Evolutionary conservation across 2,113 vertebrate genomes (phyloP).

Genomic region (Fregata magnificens): DNA sequence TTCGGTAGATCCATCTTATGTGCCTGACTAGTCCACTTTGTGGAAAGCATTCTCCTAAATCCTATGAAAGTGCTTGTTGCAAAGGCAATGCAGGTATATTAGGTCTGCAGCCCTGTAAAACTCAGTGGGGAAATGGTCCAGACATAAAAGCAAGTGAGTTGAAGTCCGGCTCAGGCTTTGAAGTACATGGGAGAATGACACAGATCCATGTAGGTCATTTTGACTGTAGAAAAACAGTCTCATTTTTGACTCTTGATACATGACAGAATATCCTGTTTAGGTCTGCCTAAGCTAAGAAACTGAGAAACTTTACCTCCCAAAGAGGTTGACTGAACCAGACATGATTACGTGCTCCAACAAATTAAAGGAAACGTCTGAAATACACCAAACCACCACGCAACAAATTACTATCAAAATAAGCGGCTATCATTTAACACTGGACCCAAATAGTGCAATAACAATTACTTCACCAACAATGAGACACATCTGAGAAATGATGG

Average conservation of each 20-base stretch:
- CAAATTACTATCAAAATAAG: neutral
- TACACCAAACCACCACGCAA: neutral
- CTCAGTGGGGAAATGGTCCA: neutral
- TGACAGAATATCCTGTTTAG: neutral
- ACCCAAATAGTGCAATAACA: neutral
- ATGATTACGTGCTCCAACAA: neutral
- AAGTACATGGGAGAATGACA: neutral
- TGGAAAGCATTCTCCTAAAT: neutral
- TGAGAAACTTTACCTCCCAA: neutral
- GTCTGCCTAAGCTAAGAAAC: neutral
- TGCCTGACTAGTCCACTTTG: neutral
- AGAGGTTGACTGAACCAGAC: neutral
- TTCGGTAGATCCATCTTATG: neutral
- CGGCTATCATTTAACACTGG: neutral
- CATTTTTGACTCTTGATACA: neutral
- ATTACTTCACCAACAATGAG: neutral
- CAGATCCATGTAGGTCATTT: neutral
- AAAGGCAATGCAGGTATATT: neutral
- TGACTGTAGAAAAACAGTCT: neutral
- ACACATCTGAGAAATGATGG: neutral
- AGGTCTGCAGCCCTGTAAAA: neutral
- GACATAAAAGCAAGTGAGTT: neutral
- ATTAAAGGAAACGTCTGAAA: neutral
- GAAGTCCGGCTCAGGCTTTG: neutral
- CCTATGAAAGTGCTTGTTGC: neutral